Conservation (phyloP, 2,797 vertebrate species). For the Oreonectes daqikongensis region DNA sequence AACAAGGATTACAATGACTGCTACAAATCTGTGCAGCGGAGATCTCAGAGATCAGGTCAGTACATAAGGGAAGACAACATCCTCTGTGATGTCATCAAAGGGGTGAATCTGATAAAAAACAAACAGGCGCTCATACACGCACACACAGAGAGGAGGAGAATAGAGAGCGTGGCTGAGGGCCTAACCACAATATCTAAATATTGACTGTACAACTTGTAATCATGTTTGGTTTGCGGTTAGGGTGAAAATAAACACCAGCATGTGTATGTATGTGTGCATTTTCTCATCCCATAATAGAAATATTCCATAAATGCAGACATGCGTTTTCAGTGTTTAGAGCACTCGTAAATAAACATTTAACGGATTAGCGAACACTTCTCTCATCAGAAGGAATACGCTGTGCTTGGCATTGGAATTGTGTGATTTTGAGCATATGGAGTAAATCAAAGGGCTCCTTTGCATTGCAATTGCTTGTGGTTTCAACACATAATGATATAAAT, state of each 20-base stretch:
- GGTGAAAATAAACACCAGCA: slow-evolving; percentile 72
- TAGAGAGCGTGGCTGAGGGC: slow-evolving; percentile 63
- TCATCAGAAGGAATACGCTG: slow-evolving; percentile 8
- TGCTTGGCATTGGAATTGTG: neutral
- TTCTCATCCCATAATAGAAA: slow-evolving; percentile 31
- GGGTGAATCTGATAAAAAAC: slow-evolving; percentile 7
- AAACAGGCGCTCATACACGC: slow-evolving; percentile 4
- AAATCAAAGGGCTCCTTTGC: slow-evolving; percentile 23
- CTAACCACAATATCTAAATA: slow-evolving; percentile 76
- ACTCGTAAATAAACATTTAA: slow-evolving; percentile 29
- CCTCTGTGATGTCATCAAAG: slow-evolving; percentile 2
- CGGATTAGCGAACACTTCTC: slow-evolving; percentile 1
- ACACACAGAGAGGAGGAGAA: slow-evolving; percentile 61
- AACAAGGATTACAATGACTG: neutral
- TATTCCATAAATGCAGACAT: slow-evolving; percentile 13
- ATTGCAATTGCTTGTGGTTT: slow-evolving; percentile 72
- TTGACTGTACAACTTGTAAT: slow-evolving; percentile 77
- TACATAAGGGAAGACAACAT: slow-evolving; percentile 17
- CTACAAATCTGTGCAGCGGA: neutral
- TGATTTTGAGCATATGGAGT: slow-evolving; percentile 37
- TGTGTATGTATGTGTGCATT: slow-evolving; percentile 54
- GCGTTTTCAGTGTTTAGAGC: slow-evolving; percentile 17
- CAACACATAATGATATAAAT: slow-evolving; percentile 42
- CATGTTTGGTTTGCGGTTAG: slow-evolving; percentile 69
- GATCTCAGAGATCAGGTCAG: neutral